phyloP scores from a whole-genome alignment of 2,888 invertebrate genomes.

The Orthosia gothica region DNA sequence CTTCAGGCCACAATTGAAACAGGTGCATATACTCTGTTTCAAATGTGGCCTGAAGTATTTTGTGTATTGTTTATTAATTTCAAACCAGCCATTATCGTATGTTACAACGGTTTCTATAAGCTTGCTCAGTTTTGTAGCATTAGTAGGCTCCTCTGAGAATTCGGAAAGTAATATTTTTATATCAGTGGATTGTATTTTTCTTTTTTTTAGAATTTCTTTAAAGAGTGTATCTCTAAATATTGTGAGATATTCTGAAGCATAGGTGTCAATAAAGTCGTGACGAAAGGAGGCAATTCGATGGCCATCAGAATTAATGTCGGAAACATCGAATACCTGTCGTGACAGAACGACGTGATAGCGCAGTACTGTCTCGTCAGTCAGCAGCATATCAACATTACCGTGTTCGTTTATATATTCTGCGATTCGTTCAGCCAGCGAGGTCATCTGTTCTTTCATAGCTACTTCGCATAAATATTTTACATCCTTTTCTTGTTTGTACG shows the following conservation, averaged over 20 bases:
- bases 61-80: constrained; percentile 6
- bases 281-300: constrained; percentile 33
- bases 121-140: constrained; percentile 28
- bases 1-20: no score
- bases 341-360: constrained; percentile 49
- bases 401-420: not conserved
- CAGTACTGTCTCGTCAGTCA: constrained; percentile 32
- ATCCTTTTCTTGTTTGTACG: constrained; percentile 10
- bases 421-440: constrained; percentile 31
- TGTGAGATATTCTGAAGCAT: constrained; percentile 22
- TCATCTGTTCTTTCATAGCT: constrained; percentile 33
- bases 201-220: constrained; percentile 5
- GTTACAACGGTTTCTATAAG: constrained; percentile 44
- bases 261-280: constrained; percentile 25
- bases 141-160: constrained; percentile 1
- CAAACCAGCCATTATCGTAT: constrained; percentile 26
- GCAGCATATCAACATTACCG: constrained; percentile 11
- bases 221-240: constrained; percentile 40
- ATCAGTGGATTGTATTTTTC: not conserved
- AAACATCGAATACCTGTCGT: constrained; percentile 28
- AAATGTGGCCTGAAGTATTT: constrained; percentile 21
- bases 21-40: not conserved
- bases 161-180: not conserved
- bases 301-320: constrained; percentile 19
- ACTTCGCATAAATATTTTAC: constrained; percentile 21